Evolutionary conservation across 2,113 vertebrate species (phyloP), one percentile per base, ranked within the genome.

Genomic region (Proterorhinus semilunaris): DNA sequence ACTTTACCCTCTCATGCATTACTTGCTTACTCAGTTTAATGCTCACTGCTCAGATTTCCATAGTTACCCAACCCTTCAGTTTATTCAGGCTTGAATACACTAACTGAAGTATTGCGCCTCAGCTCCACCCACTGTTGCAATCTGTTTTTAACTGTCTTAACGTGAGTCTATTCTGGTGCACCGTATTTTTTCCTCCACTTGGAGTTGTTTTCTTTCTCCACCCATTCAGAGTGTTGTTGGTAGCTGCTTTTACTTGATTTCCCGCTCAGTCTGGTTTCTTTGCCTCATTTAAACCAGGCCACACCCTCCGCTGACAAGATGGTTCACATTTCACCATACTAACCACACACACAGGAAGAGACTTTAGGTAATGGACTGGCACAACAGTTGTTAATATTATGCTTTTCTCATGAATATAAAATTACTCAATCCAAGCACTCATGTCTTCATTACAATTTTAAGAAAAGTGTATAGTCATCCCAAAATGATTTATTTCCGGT

Each of bases 241-340:
- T 53, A 48, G 50, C 59, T 65, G 17, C 77, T 68, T 81, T 51
- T 50, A 62, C 80, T 83, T 70, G 64, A 80, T 79, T 81, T 77
- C 79, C 79, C 57, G 59, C 81, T 83, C 65, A 44, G 73, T 79
- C 63, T 83, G 68, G 52, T 86, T 82, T 84, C 58, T 61, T 77
- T 67, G 74, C 81, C 74, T 79, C 84, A 75, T 87, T 86, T 83
- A 59, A 74, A 69, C 69, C 73, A 83, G 66, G 69, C 76, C 87
- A 83, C 87, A 81, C 86, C 88, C 83, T 66, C 82, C 55, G 27
- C 52, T 10, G n/a, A 74, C 82, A 67, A 71, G 73, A 75, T 75
- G 75, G 80, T 68, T 89, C 80, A 87, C 62, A 80, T 86, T 86
- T 83, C 80, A 71, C 74, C 63, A 63, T 58, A 66, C 10, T 9